phyloP scores from a whole-genome alignment of 2,113 vertebrate genomes.

The Arvicanthis niloticus region DNA sequence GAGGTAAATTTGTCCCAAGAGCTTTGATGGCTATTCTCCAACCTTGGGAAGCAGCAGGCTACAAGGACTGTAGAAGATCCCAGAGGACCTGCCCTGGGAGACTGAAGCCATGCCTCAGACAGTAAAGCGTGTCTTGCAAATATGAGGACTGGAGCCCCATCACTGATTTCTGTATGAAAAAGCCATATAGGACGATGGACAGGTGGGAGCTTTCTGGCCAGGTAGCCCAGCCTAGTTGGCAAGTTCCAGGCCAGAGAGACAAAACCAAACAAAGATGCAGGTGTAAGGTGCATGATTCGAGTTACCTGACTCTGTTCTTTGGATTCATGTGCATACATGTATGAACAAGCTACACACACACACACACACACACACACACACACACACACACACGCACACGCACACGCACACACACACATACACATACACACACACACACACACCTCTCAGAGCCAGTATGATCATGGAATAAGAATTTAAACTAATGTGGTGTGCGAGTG shows the following conservation, averaged over 20 bases:
- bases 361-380: not conserved
- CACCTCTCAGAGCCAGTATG: not conserved
- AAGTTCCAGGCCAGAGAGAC: not conserved
- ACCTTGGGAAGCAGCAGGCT: not conserved
- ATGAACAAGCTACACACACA: not conserved
- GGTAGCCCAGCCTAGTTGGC: not conserved
- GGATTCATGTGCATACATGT: not conserved
- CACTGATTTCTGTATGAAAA: not conserved
- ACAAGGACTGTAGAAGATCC: constrained; percentile 34
- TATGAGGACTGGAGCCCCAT: not conserved
- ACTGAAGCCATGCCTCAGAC: not conserved
- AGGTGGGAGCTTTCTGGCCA: not conserved
- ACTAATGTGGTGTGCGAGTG: not conserved
- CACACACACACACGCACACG: not conserved
- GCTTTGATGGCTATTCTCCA: not conserved
- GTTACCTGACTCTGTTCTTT: not conserved
- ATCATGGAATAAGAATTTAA: not conserved
- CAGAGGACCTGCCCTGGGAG: not conserved
- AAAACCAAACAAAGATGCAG: not conserved
- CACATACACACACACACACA: not conserved
- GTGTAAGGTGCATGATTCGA: not conserved
- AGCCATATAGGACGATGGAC: not conserved
- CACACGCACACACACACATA: not conserved
- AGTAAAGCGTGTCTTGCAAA: not conserved
- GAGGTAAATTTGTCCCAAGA: not conserved